Evolutionary conservation across 2,888 invertebrate genomes (phyloP), one percentile per base, ranked within the genome.

Genomic region (Branchipolynoe longqiensis): DNA sequence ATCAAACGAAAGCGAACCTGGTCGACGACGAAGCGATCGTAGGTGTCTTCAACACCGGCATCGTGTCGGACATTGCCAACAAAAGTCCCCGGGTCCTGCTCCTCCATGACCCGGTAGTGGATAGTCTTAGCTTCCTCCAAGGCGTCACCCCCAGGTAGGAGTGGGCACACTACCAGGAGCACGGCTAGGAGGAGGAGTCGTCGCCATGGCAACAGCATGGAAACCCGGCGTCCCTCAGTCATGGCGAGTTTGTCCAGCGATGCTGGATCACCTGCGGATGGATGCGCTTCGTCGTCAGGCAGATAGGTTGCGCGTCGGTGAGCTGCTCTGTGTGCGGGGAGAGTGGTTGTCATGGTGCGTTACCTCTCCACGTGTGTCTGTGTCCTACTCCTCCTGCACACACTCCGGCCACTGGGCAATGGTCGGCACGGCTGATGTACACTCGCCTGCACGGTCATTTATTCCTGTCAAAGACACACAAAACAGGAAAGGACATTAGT

Each of bases 41-140:
- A 88, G 14, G 64, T 22, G n/a, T 85, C 78, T 31, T 73, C 59
- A 0, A 88, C 85, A 33, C 85, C 64, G 8, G 87, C 86, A 56
- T 88, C 89, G 28, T 82, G 81, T 28, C 83, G 78, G 40, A 89
- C 85, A 81, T 87, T 87, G 0, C 89, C 89, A 28, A 89, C 84
- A 59, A 85, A 87, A 0, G 88, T 86, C 0, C 87, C 87, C 28
- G 56, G 73, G 18, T 73, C 59, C 41, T 85, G 82, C 64, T 89
- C 89, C 84, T 89, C 89, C 36, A 81, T 28, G 73, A 85, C 82
- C 28, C 48, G 33, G 58, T 83, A 85, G 38, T 56, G 41, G 48
- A 85, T 48, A 1, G 84, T 82, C 82, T 58, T 78, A 12, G 78
- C 78, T 28, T 78, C 78, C 54, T 54, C 41, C 0, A 12, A 25